Evolutionary conservation across 2,888 invertebrate genomes (phyloP).

Genomic region (Euzetes globulus): DNA sequence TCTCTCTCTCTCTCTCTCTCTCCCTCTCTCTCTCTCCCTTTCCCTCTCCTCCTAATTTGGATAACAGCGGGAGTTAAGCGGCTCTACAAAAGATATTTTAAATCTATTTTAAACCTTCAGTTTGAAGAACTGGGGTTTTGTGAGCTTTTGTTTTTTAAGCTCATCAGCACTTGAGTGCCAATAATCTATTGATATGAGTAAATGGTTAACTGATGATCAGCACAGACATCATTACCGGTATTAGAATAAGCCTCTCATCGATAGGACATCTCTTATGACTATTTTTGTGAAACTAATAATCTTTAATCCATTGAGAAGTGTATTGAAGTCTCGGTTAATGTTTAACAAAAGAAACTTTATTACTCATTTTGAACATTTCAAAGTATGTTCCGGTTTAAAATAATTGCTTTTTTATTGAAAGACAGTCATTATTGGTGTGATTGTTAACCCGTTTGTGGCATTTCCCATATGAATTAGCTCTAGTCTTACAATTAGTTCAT

Average conservation of each 20-base stretch:
- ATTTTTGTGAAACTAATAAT: conserved; percentile 3
- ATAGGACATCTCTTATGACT: neutral
- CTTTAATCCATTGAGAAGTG: conserved; percentile 12
- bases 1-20: no score
- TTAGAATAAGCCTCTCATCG: neutral
- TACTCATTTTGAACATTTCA: neutral
- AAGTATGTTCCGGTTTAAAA: conserved; percentile 25
- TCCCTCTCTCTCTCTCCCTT: no score
- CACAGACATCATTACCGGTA: conserved; percentile 12
- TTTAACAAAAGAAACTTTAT: neutral
- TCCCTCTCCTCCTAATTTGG: conserved; percentile 21
- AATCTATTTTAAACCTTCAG: conserved; percentile 27
- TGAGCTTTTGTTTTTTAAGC: conserved; percentile 25
- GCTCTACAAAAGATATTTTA: conserved; percentile 16
- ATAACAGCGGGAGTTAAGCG: conserved; percentile 17
- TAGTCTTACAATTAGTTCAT: neutral
- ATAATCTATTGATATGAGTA: neutral
- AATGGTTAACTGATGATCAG: neutral
- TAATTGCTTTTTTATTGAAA: neutral
- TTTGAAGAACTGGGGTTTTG: neutral
- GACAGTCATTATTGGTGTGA: conserved; percentile 26
- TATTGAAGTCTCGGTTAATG: neutral
- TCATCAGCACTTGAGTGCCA: conserved; percentile 20
- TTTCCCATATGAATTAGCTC: conserved; percentile 11
- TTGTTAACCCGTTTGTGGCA: conserved; percentile 26